phyloP scores from a whole-genome alignment of 2,888 invertebrate species.

The Pomacea canaliculata region DNA sequence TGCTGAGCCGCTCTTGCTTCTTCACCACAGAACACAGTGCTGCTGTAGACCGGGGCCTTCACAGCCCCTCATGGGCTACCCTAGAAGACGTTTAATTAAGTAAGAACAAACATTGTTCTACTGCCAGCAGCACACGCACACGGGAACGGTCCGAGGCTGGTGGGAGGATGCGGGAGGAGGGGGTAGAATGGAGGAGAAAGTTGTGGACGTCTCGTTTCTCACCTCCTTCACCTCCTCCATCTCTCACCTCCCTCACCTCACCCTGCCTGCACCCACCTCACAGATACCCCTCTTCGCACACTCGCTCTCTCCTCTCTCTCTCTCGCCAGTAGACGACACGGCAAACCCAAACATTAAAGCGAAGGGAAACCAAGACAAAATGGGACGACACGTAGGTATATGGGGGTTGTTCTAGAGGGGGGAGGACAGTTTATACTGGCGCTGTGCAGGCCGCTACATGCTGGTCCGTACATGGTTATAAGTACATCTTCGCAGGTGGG shows the following conservation, averaged over 20 bases:
- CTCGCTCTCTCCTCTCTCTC: not conserved
- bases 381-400: constrained; percentile 8
- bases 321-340: not conserved
- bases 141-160: not conserved
- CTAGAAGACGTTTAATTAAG: constrained; percentile 34
- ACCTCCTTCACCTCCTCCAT: too few relatives aligned
- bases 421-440: too few relatives aligned
- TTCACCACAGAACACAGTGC: not conserved
- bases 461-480: too few relatives aligned
- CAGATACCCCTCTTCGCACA: not conserved
- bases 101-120: constrained; percentile 29
- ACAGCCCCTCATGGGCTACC: constrained; percentile 15
- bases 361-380: not conserved
- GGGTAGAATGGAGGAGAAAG: not conserved
- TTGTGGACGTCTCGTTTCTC: not conserved
- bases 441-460: too few relatives aligned
- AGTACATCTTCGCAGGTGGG: too few relatives aligned
- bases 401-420: not conserved
- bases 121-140: constrained; percentile 5
- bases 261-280: too few relatives aligned
- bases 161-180: not conserved
- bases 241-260: too few relatives aligned
- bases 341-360: not conserved
- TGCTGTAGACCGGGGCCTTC: constrained; percentile 15
- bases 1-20: not conserved